Evolutionary conservation across 2,797 vertebrate genomes (phyloP), one percentile per base, ranked within the genome.

Genomic region (Anas acuta): DNA sequence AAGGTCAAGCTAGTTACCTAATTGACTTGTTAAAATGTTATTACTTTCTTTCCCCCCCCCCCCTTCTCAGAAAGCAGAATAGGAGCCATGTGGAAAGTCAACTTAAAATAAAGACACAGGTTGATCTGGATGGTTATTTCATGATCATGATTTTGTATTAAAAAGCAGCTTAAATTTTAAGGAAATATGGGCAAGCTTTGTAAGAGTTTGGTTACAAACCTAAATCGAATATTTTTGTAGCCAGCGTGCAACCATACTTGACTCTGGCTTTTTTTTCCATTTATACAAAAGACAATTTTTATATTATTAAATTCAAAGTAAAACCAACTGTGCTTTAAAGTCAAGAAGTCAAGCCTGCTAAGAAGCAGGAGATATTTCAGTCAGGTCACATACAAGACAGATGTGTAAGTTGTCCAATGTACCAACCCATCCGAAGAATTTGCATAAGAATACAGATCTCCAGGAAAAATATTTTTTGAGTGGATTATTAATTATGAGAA

Each of bases 401-500:
- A 85, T 3, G 6, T 57, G 13, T 54, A 64, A 88, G 41, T 16
- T 84, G 30, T 61, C 86, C 51, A 90, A 74, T 49, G 21, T 51
- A 91, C 64, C 71, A 49, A 70, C 37, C 54, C 41, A 69, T 45
- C 80, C 65, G 72, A 90, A 88, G 47, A 53, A 92, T 90, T 88
- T 96, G 71, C 33, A 65, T 89, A 94, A 23, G 23, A 90, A 77
- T 72, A 88, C 58, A 84, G 33, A 95, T 79, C 22, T 83, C 66
- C 75, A 93, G 79, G 58, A 82, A 95, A 96, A 86, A 93, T 41
- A 74, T 56, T 91, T 58, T 3, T 58, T 3, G 16, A 95, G 54
- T 7, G 81, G 76, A 49, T 87, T 84, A 75, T 62, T 91, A 74
- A 74, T 88, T 91, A 91, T 89, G 80, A 95, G 82, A 96, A 96